These are phyloP conservation scores for Synergus japonicus DNA, from an alignment of 2,888 invertebrate genomes.

Conservation along the genomic window DNA sequence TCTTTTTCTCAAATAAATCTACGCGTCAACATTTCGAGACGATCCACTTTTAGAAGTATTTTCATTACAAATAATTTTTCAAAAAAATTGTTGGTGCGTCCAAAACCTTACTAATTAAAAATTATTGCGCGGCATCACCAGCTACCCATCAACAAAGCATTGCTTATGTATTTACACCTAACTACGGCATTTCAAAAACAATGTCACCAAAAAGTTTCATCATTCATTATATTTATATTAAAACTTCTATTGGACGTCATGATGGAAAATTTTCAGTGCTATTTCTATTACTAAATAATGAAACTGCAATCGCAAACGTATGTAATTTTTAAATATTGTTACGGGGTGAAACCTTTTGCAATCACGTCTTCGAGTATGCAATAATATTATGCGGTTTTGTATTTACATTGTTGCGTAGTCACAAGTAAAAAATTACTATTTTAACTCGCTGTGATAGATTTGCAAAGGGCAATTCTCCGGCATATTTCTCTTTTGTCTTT, in stretches of 20 bases:
- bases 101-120: constrained; percentile 9
- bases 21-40: background rate
- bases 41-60: background rate
- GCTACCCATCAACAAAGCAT: constrained; percentile 19
- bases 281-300: too few relatives aligned
- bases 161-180: constrained; percentile 24
- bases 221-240: background rate
- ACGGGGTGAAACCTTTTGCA: constrained; percentile 5
- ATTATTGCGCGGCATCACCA: constrained; percentile 25
- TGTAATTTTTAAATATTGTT: background rate
- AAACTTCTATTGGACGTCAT: background rate
- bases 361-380: background rate
- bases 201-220: constrained; percentile 21
- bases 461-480: constrained; percentile 34
- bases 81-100: background rate
- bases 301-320: background rate
- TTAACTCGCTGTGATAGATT: constrained; percentile 11
- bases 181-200: constrained; percentile 17
- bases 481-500: constrained; percentile 17
- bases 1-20: background rate
- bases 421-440: background rate
- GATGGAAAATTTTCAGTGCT: background rate
- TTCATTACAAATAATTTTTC: background rate
- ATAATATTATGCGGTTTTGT: constrained; percentile 13
- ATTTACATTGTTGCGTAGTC: constrained; percentile 21